Conservation (phyloP, 2,113 vertebrate genomes). For the Pelodiscus sinensis region DNA sequence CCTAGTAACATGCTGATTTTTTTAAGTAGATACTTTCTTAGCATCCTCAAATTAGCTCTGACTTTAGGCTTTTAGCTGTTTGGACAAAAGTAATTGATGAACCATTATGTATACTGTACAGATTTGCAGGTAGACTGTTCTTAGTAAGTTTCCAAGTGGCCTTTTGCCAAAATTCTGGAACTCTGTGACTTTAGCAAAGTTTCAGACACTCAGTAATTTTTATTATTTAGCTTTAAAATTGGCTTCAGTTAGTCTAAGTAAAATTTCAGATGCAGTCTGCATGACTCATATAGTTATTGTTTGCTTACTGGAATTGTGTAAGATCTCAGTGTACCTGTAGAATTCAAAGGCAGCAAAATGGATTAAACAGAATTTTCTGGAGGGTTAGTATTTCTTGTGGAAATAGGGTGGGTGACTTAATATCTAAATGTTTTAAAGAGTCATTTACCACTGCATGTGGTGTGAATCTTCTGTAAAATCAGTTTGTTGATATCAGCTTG, state of each 20-base stretch:
- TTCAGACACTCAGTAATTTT: background rate
- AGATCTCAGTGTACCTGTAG: background rate
- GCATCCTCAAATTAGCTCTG: background rate
- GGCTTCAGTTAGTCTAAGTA: background rate
- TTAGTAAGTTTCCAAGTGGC: background rate
- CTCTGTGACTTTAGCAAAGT: background rate
- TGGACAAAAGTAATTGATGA: background rate
- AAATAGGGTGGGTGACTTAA: background rate
- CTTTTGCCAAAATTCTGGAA: background rate
- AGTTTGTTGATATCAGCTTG: background rate
- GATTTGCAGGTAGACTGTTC: background rate
- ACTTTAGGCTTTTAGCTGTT: background rate
- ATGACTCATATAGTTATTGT: background rate
- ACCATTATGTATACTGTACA: background rate
- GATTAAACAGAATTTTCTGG: slow-evolving; percentile 1
- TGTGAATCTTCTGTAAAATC: background rate
- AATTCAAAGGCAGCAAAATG: background rate
- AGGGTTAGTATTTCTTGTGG: background rate
- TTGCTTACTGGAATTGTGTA: background rate
- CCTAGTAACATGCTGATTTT: background rate
- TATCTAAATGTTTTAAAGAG: background rate
- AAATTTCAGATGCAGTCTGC: slow-evolving; percentile 35
- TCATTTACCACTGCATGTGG: background rate
- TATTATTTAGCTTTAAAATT: background rate
- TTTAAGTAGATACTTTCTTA: background rate